Base-by-base conservation (phyloP, 2,888 invertebrate species). In the Clivina fossor region DNA sequence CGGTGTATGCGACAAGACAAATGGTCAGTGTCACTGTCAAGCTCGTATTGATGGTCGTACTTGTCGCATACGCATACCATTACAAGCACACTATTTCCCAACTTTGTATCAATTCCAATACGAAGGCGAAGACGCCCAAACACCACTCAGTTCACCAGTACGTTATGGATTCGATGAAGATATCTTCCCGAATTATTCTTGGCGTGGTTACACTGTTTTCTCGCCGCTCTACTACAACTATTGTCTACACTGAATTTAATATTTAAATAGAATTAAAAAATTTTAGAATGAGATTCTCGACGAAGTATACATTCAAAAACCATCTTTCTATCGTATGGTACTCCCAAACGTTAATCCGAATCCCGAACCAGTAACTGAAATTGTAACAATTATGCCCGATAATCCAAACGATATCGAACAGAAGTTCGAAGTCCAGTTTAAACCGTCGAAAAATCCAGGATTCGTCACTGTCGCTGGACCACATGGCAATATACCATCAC, bases 201-300 rank as follows among this genome's bases (percentile, higher is more conserved):
- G 96, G 92, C 91, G 91, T 69, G 99, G 99, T 11, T 99, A 97
- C 70, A 97, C 95, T 0, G 88, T 93, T 0, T 96, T 96, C 70
- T 91, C 90, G 1, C 73, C 78, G 3, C n/a, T n/a, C n/a, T n/a
- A n/a, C n/a, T n/a, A n/a, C n/a, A n/a, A n/a, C n/a, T n/a, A n/a
- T n/a, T 38, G 13, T 37, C 19, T 37, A 8, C 5, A 7, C 7
- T 8, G 5, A 26, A 7, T 59, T 16, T 15, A n/a, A 46, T 8
- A 1, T 24, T 28, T 22, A n/a, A 26, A 46, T 4, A 37, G 9
- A 54, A 7, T 32, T 41, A 26, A 51, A 20, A 3, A 16, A 26
- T n/a, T n/a, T n/a, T n/a, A 95, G 82, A 88, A 89, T 64, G 90
- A 96, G 75, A 91, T 98, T 1, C 82, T 90, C 40, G 85, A 93